These are phyloP conservation scores for Julus scanicus DNA, from an alignment of 2,888 invertebrate genomes.

Conservation along the genomic window DNA sequence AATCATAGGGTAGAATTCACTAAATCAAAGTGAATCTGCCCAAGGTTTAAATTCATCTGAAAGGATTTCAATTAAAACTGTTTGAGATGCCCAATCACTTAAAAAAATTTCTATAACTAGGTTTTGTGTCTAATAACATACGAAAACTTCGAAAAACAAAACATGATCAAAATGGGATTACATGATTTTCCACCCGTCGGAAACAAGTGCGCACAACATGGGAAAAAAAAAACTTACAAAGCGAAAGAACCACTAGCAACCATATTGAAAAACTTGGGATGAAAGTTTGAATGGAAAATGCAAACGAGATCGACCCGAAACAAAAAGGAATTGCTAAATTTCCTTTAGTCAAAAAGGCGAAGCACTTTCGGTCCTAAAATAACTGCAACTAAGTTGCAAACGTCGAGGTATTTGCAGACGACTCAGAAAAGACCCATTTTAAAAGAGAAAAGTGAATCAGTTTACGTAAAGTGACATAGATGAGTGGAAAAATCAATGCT, in stretches of 20 bases:
- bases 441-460: conserved; percentile 47
- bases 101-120: too few species aligned
- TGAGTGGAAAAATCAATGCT: conserved; percentile 44
- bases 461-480: conserved; percentile 37
- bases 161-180: not conserved
- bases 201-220: not conserved
- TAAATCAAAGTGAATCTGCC: too few species aligned
- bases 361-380: not conserved
- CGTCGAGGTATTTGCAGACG: not conserved
- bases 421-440: conserved; percentile 34
- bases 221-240: not conserved
- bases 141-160: too few species aligned
- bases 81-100: too few species aligned
- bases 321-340: conserved; percentile 43
- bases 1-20: too few species aligned
- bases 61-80: too few species aligned
- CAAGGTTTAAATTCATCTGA: too few species aligned
- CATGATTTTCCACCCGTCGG: not conserved
- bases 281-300: conserved; percentile 8
- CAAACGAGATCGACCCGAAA: conserved; percentile 18
- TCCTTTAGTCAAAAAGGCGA: not conserved
- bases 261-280: not conserved
- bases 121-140: too few species aligned
- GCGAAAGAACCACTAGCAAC: not conserved
- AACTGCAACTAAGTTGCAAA: not conserved